Evolutionary conservation across 2,888 invertebrate species (phyloP).

Genomic region (Dioctria linearis): DNA sequence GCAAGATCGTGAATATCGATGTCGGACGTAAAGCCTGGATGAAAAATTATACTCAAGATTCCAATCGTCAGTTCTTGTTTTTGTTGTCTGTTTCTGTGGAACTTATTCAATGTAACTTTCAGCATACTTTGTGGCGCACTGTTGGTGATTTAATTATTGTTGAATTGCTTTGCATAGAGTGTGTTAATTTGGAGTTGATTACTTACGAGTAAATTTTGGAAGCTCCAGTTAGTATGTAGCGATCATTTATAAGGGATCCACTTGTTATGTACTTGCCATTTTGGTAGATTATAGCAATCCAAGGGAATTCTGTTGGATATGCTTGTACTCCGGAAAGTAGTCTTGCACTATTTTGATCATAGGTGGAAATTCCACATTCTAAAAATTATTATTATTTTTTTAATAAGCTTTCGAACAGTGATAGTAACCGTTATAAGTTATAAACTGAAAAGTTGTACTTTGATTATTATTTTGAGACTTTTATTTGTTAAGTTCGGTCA

Average conservation of each 20-base stretch:
- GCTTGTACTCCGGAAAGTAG: background rate
- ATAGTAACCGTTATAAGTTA: too few species aligned
- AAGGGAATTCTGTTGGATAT: constrained; percentile 80
- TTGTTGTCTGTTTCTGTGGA: background rate
- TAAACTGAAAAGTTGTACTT: too few species aligned
- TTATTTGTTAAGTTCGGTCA: too few species aligned
- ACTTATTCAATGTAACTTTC: constrained; percentile 10
- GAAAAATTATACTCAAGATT: constrained; percentile 71
- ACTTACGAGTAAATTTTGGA: constrained; percentile 1
- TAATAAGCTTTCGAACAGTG: too few species aligned
- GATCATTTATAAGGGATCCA: constrained; percentile 88
- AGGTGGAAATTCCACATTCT: background rate
- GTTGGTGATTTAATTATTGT: background rate
- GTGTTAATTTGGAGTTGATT: background rate
- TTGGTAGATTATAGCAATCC: constrained; percentile 91
- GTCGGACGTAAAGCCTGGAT: constrained; percentile 73
- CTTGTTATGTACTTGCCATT: constrained; percentile 92
- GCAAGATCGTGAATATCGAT: constrained; percentile 74
- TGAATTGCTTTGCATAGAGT: background rate
- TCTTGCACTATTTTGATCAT: background rate
- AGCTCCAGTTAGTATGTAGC: constrained; percentile 89
- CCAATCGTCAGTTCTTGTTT: constrained; percentile 64
- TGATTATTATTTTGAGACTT: too few species aligned
- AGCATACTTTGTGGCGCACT: background rate
- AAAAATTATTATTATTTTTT: background rate